Evolutionary conservation across 2,113 vertebrate species (phyloP), one percentile per base, ranked within the genome.

Genomic region (Hydrolagus affinis): DNA sequence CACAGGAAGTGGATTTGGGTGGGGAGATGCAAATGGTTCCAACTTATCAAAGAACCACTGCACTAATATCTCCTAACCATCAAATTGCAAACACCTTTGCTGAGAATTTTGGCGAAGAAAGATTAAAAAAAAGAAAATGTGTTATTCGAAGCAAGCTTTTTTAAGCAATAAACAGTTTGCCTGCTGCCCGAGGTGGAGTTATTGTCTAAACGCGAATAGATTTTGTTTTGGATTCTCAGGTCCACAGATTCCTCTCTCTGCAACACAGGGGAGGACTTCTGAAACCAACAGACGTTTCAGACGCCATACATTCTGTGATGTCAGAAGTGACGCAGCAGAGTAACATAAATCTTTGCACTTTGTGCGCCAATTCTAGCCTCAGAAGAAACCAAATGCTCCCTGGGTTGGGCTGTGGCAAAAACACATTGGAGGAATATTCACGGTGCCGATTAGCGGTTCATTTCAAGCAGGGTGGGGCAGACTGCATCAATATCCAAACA

Each of bases 1-100:
- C 72, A 91, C 86, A 95, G 95, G 95, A 96, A 96, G 95, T 95
- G 95, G 91, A 89, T 91, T 90, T 93, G 95, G 95, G 95, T 94
- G 95, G 94, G 93, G 94, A 85, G 17, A n/a, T 86, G 90, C 87
- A 87, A 78, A 86, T 87, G 87, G 87, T 89, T 92, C 91, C 91
- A 92, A 92, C 91, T 83, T 91, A 92, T 93, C 90, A 89, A 91
- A 91, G 92, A 88, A 90, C 89, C 86, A 88, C 89, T 92, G 89
- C 90, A 88, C 85, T 86, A 88, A 89, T 89, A 90, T 88, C 88
- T 89, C 88, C 89, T 91, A 86, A 89, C 86, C 91, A 90, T 91
- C 91, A 91, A 94, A 94, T 94, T 92, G 92, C 92, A 94, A 92
- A 93, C 94, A 93, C 94, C 93, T 92, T 93, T 93, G 93, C 91